Evolutionary conservation across 2,797 vertebrate genomes (phyloP).

Genomic region (Platalea minor): DNA sequence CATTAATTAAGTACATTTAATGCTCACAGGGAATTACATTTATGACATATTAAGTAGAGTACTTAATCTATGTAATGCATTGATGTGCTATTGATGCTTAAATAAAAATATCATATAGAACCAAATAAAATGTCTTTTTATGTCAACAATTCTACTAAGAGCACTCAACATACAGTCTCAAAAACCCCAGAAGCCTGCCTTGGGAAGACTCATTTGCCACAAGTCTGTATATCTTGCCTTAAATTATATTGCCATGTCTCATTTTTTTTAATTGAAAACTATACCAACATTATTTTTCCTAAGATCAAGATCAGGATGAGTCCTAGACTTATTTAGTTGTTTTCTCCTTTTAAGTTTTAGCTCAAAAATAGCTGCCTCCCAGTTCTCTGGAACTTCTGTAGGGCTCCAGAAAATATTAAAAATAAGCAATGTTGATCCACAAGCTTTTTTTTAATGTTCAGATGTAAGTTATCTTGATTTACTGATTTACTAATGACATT

Average conservation of each 20-base stretch:
- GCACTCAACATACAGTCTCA: background rate
- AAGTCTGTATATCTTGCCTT: background rate
- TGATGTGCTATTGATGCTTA: background rate
- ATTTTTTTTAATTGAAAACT: background rate
- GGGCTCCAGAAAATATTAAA: background rate
- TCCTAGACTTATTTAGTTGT: background rate
- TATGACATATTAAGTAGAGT: background rate
- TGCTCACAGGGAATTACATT: background rate
- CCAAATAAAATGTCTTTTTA: background rate
- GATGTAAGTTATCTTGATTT: background rate
- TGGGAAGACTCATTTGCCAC: background rate
- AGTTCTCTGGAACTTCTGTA: background rate
- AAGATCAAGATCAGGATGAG: background rate
- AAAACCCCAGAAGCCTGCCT: background rate
- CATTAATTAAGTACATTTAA: background rate
- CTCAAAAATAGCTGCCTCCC: background rate
- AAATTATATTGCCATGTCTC: background rate
- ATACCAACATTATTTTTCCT: background rate
- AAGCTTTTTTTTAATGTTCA: background rate
- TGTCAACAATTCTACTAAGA: background rate
- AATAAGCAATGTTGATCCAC: background rate
- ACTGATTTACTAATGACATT: background rate
- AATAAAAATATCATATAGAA: background rate
- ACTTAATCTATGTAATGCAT: background rate
- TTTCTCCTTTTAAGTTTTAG: background rate